Evolutionary conservation across 92 coral and sea anemone genomes (phyloP).

Genomic region (Umimayanthus chanpuru): DNA sequence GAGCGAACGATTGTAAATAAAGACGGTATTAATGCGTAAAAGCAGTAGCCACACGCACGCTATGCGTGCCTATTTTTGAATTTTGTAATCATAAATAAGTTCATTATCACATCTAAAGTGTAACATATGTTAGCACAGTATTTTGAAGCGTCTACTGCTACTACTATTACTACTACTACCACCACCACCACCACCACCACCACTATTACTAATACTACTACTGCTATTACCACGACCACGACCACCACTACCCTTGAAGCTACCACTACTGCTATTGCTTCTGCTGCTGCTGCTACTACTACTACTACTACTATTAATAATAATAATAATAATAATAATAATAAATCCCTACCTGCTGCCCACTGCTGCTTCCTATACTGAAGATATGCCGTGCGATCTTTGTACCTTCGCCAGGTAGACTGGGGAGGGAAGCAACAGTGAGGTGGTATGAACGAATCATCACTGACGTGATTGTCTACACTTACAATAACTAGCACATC

Average conservation of each 20-base stretch:
- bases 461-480: neutral
- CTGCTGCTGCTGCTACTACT: neutral
- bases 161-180: too few species aligned
- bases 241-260: neutral
- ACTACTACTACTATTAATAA: neutral
- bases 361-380: slow-evolving; percentile 88
- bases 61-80: too few species aligned
- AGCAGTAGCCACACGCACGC: too few species aligned
- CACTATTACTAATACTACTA: too few species aligned
- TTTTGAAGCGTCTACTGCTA: too few species aligned
- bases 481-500: neutral
- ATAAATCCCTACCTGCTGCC: slow-evolving; percentile 81
- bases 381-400: slow-evolving; percentile 91
- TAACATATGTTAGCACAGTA: too few species aligned
- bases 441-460: neutral
- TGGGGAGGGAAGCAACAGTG: slow-evolving; percentile 38
- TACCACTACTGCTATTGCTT: neutral
- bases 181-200: too few species aligned
- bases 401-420: slow-evolving; percentile 96
- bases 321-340: neutral
- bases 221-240: too few species aligned
- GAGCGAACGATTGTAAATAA: too few species aligned
- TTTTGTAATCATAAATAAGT: too few species aligned
- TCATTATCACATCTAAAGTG: too few species aligned
- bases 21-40: too few species aligned